Evolutionary conservation across 2,797 vertebrate genomes (phyloP).

Genomic region (Sebastes matsubarae): DNA sequence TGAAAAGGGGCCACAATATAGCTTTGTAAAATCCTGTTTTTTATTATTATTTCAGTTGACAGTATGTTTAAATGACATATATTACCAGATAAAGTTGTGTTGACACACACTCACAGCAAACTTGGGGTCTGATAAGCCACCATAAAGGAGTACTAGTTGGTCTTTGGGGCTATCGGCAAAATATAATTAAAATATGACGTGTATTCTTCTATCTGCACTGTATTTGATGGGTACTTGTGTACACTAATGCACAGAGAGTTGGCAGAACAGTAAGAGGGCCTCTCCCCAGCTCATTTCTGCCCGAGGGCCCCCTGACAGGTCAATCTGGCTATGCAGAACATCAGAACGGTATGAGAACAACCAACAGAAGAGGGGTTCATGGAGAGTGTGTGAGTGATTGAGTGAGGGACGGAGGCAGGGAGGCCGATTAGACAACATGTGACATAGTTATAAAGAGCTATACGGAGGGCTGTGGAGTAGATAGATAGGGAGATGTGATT

Average conservation of each 20-base stretch:
- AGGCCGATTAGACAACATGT: conserved; percentile 33
- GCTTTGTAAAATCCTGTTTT: not conserved
- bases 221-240: not conserved
- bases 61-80: not conserved
- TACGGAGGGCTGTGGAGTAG: conserved; percentile 11
- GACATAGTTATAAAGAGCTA: conserved; percentile 34
- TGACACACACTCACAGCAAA: not conserved
- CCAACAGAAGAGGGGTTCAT: conserved; percentile 2
- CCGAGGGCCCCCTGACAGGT: not conserved
- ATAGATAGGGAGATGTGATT: conserved; percentile 42
- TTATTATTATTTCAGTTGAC: not conserved
- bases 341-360: conserved; percentile 8
- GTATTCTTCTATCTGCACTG: not conserved
- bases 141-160: not conserved
- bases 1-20: not conserved
- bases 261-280: not conserved
- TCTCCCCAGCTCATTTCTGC: not conserved
- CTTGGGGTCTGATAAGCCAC: not conserved
- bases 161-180: not conserved
- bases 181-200: not conserved
- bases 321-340: conserved; percentile 9
- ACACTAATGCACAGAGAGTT: not conserved
- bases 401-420: conserved; percentile 8
- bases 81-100: not conserved
- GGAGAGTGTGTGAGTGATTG: conserved; percentile 23